These are phyloP conservation scores for Auanema freiburgensis DNA, from an alignment of 2,888 invertebrate species.

Conservation along the genomic window DNA sequence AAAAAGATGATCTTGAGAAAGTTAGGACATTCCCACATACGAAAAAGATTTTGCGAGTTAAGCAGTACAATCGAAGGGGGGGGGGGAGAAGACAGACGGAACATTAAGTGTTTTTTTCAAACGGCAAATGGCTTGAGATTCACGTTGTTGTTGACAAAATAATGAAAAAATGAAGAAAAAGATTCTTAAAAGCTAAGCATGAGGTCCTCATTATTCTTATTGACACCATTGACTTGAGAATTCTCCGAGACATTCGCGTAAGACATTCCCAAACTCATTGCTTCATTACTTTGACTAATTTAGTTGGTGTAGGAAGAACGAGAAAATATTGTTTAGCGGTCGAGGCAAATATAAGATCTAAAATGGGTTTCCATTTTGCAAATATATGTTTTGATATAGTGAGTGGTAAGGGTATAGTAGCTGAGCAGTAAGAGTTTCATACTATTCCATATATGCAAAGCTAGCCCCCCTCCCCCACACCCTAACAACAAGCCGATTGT, in stretches of 20 bases:
- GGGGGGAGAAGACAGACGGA: not conserved
- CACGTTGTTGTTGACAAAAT: not conserved
- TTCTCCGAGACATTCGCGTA: too few relatives aligned
- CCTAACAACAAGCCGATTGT: too few relatives aligned
- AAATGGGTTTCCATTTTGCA: not conserved
- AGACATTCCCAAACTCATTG: too few relatives aligned
- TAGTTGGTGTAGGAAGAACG: too few relatives aligned
- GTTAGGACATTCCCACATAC: not conserved
- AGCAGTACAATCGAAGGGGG: not conserved
- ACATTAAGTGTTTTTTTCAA: not conserved
- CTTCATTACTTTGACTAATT: too few relatives aligned
- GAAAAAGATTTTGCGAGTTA: not conserved
- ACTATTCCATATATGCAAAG: too few relatives aligned
- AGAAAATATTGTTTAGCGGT: not conserved
- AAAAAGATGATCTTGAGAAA: conserved; percentile 1
- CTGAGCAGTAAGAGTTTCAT: not conserved
- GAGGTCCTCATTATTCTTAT: too few relatives aligned
- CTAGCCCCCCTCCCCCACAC: too few relatives aligned
- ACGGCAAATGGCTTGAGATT: not conserved
- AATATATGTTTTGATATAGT: not conserved
- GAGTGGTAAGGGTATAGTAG: not conserved
- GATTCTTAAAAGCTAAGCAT: not conserved
- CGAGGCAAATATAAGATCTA: not conserved
- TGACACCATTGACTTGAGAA: too few relatives aligned
- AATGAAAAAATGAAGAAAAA: conserved; percentile 1